Conservation (phyloP, 1,140 invertebrate species). For the Aphelenchoides fujianensis region DNA sequence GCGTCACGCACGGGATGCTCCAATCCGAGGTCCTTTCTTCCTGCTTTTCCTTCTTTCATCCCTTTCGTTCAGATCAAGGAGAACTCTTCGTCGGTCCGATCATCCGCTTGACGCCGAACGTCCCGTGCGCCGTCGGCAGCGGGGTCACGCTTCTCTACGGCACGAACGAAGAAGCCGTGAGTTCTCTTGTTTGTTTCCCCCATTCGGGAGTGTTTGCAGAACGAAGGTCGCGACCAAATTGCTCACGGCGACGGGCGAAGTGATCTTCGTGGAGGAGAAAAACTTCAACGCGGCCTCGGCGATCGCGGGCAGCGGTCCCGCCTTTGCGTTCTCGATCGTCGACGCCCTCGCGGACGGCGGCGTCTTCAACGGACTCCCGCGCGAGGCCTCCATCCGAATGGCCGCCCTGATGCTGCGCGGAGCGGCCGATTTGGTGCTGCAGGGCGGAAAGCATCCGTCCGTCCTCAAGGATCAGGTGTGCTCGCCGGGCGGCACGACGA, state of each 20-base stretch:
- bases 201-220: constrained; percentile 11
- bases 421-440: constrained; percentile 23
- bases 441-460: constrained; percentile 8
- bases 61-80: too few relatives aligned
- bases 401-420: constrained; percentile 36
- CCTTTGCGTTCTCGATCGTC: constrained; percentile 41
- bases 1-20: constrained; percentile 27
- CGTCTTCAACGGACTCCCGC: constrained; percentile 32
- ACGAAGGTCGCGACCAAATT: constrained; percentile 24
- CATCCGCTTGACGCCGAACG: constrained; percentile 10
- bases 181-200: neutral
- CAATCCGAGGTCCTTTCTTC: constrained; percentile 20
- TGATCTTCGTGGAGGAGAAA: constrained; percentile 19
- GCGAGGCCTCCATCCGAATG: constrained; percentile 31
- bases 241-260: constrained; percentile 22
- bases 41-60: constrained; percentile 16
- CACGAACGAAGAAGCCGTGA: neutral
- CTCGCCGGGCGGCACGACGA: constrained; percentile 45
- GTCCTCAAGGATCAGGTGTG: constrained; percentile 42
- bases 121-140: constrained; percentile 13
- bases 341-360: constrained; percentile 46
- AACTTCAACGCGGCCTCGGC: constrained; percentile 42
- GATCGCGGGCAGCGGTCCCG: constrained; percentile 36
- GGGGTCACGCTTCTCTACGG: constrained; percentile 10
- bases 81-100: constrained; percentile 19